Conservation (phyloP, 1,140 invertebrate genomes). For the Neodiprion virginianus region DNA sequence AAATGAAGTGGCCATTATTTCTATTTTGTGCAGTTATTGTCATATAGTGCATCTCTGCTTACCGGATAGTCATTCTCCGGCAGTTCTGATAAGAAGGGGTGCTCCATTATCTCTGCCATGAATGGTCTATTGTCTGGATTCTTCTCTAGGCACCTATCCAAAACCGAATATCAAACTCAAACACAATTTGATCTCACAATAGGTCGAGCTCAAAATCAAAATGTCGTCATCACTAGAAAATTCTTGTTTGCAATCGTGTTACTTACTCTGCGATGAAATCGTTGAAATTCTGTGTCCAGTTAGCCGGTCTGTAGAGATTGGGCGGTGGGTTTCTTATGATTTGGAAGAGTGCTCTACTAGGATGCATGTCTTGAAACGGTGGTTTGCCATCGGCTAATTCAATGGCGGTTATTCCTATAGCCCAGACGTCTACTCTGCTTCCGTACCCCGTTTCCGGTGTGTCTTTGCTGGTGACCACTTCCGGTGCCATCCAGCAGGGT, state of each 20-base stretch:
- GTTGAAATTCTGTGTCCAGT: conserved; percentile 81
- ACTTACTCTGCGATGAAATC: conserved; percentile 85
- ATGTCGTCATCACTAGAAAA: background rate
- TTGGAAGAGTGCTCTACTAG: conserved; percentile 85
- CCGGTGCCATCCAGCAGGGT: conserved; percentile 92
- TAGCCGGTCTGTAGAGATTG: conserved; percentile 72
- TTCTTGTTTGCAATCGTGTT: background rate
- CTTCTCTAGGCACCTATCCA: conserved; percentile 83
- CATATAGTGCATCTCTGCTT: conserved; percentile 42
- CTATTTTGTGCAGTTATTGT: no score
- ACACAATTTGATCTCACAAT: background rate
- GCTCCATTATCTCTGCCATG: conserved; percentile 82
- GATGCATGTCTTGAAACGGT: conserved; percentile 85
- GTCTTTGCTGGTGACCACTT: conserved; percentile 69
- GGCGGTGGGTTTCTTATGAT: conserved; percentile 89
- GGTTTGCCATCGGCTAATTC: conserved; percentile 89
- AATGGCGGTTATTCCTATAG: conserved; percentile 89
- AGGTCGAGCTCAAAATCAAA: background rate
- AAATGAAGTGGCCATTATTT: background rate
- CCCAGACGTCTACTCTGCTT: conserved; percentile 87
- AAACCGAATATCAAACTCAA: background rate
- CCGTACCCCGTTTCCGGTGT: conserved; percentile 66
- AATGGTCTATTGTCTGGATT: conserved; percentile 89
- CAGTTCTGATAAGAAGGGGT: conserved; percentile 80
- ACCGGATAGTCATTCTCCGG: conserved; percentile 81